Conservation (phyloP, 1,140 invertebrate species). For the Sycophila sp. region DNA sequence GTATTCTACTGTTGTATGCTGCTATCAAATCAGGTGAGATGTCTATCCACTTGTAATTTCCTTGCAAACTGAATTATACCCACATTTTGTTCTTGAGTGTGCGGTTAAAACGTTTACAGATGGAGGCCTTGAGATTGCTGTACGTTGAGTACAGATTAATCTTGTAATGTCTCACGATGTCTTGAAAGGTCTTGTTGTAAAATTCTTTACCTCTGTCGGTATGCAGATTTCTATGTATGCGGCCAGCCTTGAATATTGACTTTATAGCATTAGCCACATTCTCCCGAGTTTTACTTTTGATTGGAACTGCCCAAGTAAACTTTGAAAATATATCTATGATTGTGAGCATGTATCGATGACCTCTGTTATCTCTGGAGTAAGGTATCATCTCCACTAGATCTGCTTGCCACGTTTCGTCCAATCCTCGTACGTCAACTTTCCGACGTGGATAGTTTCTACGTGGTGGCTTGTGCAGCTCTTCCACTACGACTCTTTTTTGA, state of each 20-base stretch:
- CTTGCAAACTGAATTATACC: slow-evolving; percentile 51
- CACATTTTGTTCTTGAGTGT: slow-evolving; percentile 60
- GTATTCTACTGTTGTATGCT: slow-evolving; percentile 54
- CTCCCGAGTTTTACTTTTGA: slow-evolving; percentile 50
- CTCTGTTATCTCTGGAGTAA: no score
- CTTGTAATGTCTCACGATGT: slow-evolving; percentile 41
- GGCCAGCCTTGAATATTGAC: neutral
- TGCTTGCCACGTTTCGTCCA: no score
- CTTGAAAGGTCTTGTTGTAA: slow-evolving; percentile 26
- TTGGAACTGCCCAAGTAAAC: slow-evolving; percentile 50
- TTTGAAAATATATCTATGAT: slow-evolving; percentile 57
- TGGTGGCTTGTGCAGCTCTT: no score
- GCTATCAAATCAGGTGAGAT: neutral
- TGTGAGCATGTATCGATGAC: slow-evolving; percentile 57
- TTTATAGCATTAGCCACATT: slow-evolving; percentile 17
- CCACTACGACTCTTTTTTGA: no score
- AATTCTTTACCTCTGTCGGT: slow-evolving; percentile 27
- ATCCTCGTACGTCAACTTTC: no score
- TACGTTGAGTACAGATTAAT: slow-evolving; percentile 53
- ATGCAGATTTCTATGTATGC: slow-evolving; percentile 31
- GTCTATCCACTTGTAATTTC: slow-evolving; percentile 40
- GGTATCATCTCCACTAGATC: no score
- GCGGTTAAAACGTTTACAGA: slow-evolving; percentile 60
- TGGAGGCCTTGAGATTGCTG: slow-evolving; percentile 54
- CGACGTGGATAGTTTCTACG: no score